Evolutionary conservation across 2,888 invertebrate genomes (phyloP).

Genomic region (Mesopsocus fuscifrons): DNA sequence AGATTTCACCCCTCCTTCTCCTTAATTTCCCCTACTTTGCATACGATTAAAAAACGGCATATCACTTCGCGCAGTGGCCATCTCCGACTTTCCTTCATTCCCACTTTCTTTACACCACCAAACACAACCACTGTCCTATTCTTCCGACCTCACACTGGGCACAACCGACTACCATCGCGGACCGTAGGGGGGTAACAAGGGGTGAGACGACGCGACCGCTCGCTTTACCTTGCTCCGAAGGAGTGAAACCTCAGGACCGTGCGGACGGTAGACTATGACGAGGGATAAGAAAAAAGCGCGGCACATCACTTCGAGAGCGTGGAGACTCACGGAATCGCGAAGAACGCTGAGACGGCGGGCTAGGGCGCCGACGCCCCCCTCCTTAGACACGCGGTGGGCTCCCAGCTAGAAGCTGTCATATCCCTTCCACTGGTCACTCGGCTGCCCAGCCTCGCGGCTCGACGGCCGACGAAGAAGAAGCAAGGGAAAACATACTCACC

Average conservation of each 20-base stretch:
- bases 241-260: too few species aligned
- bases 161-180: too few species aligned
- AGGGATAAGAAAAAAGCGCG: conserved; percentile 8
- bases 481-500: too few species aligned
- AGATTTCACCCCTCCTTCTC: conserved; percentile 4
- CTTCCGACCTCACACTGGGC: too few species aligned
- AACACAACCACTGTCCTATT: too few species aligned
- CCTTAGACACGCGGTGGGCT: neutral
- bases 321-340: conserved; percentile 3
- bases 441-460: too few species aligned
- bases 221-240: too few species aligned
- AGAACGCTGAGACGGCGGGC: neutral
- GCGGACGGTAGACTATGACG: too few species aligned
- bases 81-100: neutral
- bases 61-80: neutral
- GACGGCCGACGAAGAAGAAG: too few species aligned
- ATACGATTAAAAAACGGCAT: conserved; percentile 9
- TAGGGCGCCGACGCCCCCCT: neutral
- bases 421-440: neutral
- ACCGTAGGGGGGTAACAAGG: too few species aligned
- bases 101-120: too few species aligned
- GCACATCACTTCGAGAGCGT: conserved; percentile 8
- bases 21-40: conserved; percentile 5
- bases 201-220: too few species aligned
- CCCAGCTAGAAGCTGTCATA: neutral